Percentiles rank a stretch among this genome's conserved stretches.
Conservation (phyloP, 2,797 vertebrate species). For the Lateolabrax maculatus region DNA sequence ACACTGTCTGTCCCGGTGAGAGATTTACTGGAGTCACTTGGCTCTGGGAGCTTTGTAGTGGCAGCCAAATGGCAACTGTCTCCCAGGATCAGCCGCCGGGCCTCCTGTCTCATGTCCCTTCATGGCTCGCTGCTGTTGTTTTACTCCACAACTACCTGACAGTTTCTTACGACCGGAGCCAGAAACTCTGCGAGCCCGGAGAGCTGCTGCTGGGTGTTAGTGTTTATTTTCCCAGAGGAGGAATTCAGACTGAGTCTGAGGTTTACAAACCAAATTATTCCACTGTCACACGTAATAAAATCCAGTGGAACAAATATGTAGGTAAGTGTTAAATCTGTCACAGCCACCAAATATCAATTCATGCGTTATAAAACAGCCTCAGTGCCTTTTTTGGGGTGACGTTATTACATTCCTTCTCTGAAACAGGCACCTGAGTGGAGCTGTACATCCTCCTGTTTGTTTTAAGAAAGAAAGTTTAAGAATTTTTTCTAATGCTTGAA, state of each 20-base stretch:
- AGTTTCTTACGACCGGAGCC: conserved; percentile 51
- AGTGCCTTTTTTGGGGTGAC: conserved; percentile 19
- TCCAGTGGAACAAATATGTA: conserved; percentile 27
- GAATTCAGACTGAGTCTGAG: conserved; percentile 63
- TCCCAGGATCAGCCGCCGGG: conserved; percentile 42
- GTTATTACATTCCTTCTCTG: neutral
- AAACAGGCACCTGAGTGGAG: conserved; percentile 14
- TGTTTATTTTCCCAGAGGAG: conserved; percentile 67
- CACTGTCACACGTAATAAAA: conserved; percentile 65
- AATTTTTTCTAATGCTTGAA: neutral
- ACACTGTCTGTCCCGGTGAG: conserved; percentile 27
- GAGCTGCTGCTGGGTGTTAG: conserved; percentile 48
- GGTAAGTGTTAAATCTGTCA: conserved; percentile 60
- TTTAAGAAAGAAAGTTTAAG: neutral
- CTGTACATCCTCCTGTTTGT: neutral
- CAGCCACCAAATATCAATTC: conserved; percentile 16
- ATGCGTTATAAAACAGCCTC: neutral
- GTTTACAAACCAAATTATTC: conserved; percentile 69
- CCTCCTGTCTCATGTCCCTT: conserved; percentile 68
- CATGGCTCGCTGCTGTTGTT: conserved; percentile 63
- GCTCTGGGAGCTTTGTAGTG: conserved; percentile 43
- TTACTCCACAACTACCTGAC: conserved; percentile 57
- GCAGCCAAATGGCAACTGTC: conserved; percentile 59
- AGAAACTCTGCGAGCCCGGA: conserved; percentile 49
- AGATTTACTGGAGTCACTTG: conserved; percentile 57